Evolutionary conservation across 1,140 invertebrate species (phyloP).

Genomic region (Dolichoris vasculosae): DNA sequence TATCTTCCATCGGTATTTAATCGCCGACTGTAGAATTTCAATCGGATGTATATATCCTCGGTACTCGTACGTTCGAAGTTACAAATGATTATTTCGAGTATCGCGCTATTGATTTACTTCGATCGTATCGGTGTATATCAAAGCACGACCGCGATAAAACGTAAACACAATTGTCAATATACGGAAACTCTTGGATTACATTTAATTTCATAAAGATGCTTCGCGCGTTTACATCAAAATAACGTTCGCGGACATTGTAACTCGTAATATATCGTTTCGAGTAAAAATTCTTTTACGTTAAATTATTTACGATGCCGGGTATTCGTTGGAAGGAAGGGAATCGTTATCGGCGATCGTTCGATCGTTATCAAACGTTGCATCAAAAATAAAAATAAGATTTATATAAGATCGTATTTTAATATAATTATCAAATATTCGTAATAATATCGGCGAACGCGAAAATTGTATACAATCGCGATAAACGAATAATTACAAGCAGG

Average conservation of each 20-base stretch:
- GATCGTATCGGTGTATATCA: not conserved
- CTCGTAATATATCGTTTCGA: too few species aligned
- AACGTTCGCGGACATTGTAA: too few species aligned
- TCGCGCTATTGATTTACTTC: not conserved
- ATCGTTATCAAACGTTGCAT: too few species aligned
- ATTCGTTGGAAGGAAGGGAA: too few species aligned
- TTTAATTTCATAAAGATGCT: not conserved
- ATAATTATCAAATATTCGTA: not conserved
- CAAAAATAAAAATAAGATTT: too few species aligned
- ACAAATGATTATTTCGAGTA: not conserved
- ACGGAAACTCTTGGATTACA: not conserved
- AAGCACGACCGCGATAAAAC: not conserved
- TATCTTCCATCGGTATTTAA: too few species aligned
- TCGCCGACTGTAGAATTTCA: too few species aligned
- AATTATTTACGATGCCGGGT: too few species aligned
- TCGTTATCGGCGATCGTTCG: too few species aligned
- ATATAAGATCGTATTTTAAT: constrained; percentile 4
- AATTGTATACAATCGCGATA: not conserved
- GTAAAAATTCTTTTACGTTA: too few species aligned
- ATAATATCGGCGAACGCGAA: not conserved
- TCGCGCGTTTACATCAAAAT: too few species aligned
- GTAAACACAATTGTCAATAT: not conserved
- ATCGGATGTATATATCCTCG: not conserved
- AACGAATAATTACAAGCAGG: not conserved
- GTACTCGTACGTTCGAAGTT: not conserved